Evolutionary conservation across 2,113 vertebrate genomes (phyloP).

Genomic region (Syngnathus floridae): DNA sequence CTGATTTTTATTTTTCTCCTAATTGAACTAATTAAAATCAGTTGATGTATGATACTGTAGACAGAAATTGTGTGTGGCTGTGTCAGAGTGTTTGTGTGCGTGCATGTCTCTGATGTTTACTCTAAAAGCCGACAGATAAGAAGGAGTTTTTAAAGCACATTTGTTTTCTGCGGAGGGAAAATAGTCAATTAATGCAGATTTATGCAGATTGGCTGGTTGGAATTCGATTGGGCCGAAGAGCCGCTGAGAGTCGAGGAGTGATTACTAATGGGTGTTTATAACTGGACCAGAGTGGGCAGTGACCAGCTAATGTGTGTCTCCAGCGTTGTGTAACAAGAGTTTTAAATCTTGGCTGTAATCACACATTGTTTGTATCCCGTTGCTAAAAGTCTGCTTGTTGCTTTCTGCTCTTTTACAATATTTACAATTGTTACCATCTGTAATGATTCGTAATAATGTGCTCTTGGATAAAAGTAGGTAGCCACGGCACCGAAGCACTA

Average conservation of each 20-base stretch:
- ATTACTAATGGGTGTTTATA: slow-evolving; percentile 54
- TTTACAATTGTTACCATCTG: slow-evolving; percentile 20
- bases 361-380: slow-evolving; percentile 23
- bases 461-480: slow-evolving; percentile 1
- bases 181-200: slow-evolving; percentile 57
- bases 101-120: slow-evolving; percentile 12
- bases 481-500: neutral
- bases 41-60: slow-evolving; percentile 7
- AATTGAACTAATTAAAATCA: neutral
- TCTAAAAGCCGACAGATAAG: slow-evolving; percentile 32
- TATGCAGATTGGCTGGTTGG: slow-evolving; percentile 57
- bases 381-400: slow-evolving; percentile 22
- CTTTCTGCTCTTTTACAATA: slow-evolving; percentile 22
- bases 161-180: slow-evolving; percentile 48
- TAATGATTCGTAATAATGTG: neutral
- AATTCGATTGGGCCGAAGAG: slow-evolving; percentile 56
- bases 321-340: slow-evolving; percentile 24
- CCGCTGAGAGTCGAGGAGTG: slow-evolving; percentile 48
- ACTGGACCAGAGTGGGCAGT: slow-evolving; percentile 35
- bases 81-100: neutral
- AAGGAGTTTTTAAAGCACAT: slow-evolving; percentile 39
- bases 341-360: slow-evolving; percentile 31
- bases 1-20: neutral
- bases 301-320: slow-evolving; percentile 16
- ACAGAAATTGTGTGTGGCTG: slow-evolving; percentile 3